Base-by-base conservation (phyloP, 2,888 invertebrate genomes). In the Dryobotodes eremita region DNA sequence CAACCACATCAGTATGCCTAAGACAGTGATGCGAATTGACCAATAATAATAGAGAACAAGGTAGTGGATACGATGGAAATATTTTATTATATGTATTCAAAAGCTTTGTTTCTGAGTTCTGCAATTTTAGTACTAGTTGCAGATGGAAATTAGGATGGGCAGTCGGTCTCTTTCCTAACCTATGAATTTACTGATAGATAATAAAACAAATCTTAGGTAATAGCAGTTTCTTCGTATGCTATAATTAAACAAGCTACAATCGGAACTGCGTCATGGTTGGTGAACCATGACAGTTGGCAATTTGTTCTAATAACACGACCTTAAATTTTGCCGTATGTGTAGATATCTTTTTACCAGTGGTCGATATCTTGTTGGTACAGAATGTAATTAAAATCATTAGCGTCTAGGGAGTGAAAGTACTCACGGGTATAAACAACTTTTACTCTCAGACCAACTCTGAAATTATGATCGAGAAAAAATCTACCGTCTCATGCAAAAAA, bases 381-480 rank as follows among this genome's bases (percentile, higher is more conserved):
- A 36, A 13, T 17, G 26, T 42, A 23, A 61, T 76, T 26, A 23
- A 46, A 57, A 48, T 26, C 17, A 55, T 55, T 36, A 20, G n/a
- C 46, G 20, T 20, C 1, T 26, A 23, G 0, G 7, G 36, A 77
- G 57, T 26, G 42, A 80, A 80, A 77, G 80, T 68, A 20, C 26
- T 42, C 36, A 36, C 57, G 26, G 48, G 20, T 48, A 26, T 13
- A 50, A 80, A 77, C 80, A 59, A 80, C 69, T 77, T 77, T 77
- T 50, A 68, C 80, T 69, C 15, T 10, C 1, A 31, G 17, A 50
- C 17, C 15, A n/a, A 66, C 10, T 46, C 2, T 5, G 15, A 50
- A n/a, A 7, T 59, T 6, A 26, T 3, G 6, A n/a, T 17, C 6
- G 10, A 4, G 17, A 64, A 77, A 80, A 77, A 76, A 59, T 10